A percentile compares a stretch with the other conserved stretches of the same genome.
Evolutionary conservation across 1,140 invertebrate genomes (phyloP).

Genomic region (Neomicropteryx cornuta): DNA sequence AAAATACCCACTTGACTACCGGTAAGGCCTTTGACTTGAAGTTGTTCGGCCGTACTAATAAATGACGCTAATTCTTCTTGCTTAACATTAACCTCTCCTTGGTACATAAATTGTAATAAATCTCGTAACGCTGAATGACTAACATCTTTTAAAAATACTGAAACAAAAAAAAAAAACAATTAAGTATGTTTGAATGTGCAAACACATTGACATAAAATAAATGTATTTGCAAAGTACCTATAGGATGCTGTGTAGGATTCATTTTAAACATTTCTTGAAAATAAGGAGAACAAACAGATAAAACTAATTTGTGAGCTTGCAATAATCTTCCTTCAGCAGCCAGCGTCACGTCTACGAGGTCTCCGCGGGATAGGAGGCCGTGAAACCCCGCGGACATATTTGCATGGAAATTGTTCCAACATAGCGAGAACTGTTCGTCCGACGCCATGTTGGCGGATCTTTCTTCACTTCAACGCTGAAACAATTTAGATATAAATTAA

Average conservation of each 20-base stretch:
- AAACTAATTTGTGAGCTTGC: slow-evolving; percentile 70
- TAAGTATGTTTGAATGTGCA: slow-evolving; percentile 1
- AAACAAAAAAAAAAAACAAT: slow-evolving; percentile 21
- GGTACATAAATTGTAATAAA: slow-evolving; percentile 78
- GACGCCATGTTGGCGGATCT: slow-evolving; percentile 51
- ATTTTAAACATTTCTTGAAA: slow-evolving; percentile 71
- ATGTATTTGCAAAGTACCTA: slow-evolving; percentile 36
- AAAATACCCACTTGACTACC: too few species aligned
- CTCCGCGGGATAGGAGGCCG: slow-evolving; percentile 59
- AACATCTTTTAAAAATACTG: slow-evolving; percentile 76
- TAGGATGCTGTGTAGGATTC: slow-evolving; percentile 47
- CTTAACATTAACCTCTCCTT: slow-evolving; percentile 75
- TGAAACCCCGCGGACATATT: slow-evolving; percentile 64
- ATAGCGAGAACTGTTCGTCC: slow-evolving; percentile 64
- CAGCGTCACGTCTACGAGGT: slow-evolving; percentile 71
- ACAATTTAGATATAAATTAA: slow-evolving; percentile 14
- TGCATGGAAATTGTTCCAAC: slow-evolving; percentile 67
- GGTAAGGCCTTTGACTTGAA: slow-evolving; percentile 76
- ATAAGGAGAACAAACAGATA: slow-evolving; percentile 78
- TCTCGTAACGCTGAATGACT: slow-evolving; percentile 62
- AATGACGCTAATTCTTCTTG: slow-evolving; percentile 73
- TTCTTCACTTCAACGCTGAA: slow-evolving; percentile 24
- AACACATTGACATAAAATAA: slow-evolving; percentile 1
- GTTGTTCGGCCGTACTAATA: slow-evolving; percentile 72
- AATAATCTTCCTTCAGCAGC: slow-evolving; percentile 69